Evolutionary conservation across 2,113 vertebrate genomes (phyloP), one percentile per base, ranked within the genome.

Genomic region (Alosa alosa): DNA sequence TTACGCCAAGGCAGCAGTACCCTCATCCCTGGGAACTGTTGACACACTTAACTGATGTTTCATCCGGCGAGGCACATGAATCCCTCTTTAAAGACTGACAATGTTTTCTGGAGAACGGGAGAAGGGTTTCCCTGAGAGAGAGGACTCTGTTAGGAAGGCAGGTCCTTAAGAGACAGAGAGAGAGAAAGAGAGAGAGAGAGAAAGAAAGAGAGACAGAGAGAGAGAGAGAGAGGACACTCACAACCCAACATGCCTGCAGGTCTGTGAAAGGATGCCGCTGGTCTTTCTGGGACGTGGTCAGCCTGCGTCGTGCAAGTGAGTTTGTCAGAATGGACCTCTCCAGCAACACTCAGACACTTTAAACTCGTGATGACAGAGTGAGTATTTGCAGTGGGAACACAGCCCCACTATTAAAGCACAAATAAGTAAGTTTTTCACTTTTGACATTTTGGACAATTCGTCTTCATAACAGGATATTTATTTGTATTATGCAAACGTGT

Each of bases 121-220:
- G 18, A 86, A 81, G 81, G 72, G 72, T 39, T 82, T 18, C n/a
- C 82, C 52, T 46, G 83, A 87, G 45, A 86, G 25, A 81, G 86
- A 84, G 86, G 82, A 50, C 89, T 85, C 89, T 87, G 86, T 89
- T 89, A 84, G 90, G 83, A 89, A 90, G 91, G 88, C 90, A 81
- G 88, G 91, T 52, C 90, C 91, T 86, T 93, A 86, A 93, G 18
- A 46, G 18, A 84, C 0, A 72, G 64, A 72, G 22, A 60, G 55
- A 60, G 17, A 60, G 60, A 22, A 20, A 22, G 22, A 64, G 64
- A 13, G 25, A n/a, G 1, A 72, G 64, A 72, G 25, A 25, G 64
- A 72, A 25, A 31, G 9, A 72, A 13, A 72, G n/a, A 72, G n/a
- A 25, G 20, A 85, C 84, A 87, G 6, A 85, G 25, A 83, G 20